Base-by-base conservation (phyloP, 2,888 invertebrate species). In the Hoplodrina blanda region DNA sequence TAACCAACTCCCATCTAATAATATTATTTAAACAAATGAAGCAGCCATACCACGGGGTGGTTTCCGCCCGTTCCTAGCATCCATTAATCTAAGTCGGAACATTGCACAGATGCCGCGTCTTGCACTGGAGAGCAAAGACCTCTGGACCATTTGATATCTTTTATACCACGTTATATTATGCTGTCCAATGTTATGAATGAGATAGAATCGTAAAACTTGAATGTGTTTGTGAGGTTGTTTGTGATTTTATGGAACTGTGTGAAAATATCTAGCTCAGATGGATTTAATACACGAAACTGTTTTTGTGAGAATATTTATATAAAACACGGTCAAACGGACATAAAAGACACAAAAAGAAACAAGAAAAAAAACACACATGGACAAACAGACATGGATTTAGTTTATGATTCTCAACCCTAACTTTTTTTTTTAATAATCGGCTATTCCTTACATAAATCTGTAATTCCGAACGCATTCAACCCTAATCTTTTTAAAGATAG, bases 21-120 rank as follows among this genome's bases (percentile, higher is more conserved):
- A 72, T 73, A 82, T 61, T 73, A 82, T 76, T 76, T 82, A 76
- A 82, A 76, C 84, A 82, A 82, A 82, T 82, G 76, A 82, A 69
- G 50, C 67, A 46, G 67, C 68, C 30, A 78, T 54, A 79, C 69
- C 73, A 17, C 54, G 53, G 70, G 73, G 60, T 73, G 78, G 82
- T 81, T 78, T 78, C 73, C 83, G 63, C 84, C 67, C 62, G 66
- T 49, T 73, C 63, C 62, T 46, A 37, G 59, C 65, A 50, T 66
- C 82, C 68, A 82, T 82, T 82, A 80, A 82, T 82, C 82, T 82
- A 79, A 68, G 73, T 71, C 74, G 59, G 68, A 69, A 74, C 80
- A 66, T 61, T 63, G 71, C 83, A 73, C 82, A 82, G 84, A 82
- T 79, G 85, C 72, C 76, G 71, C 74, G 56, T 83, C 81, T 76